A percentile compares a stretch with the other conserved stretches of the same genome.
Evolutionary conservation across 1,140 invertebrate species (phyloP).

Genomic region (Calephelis nemesis): DNA sequence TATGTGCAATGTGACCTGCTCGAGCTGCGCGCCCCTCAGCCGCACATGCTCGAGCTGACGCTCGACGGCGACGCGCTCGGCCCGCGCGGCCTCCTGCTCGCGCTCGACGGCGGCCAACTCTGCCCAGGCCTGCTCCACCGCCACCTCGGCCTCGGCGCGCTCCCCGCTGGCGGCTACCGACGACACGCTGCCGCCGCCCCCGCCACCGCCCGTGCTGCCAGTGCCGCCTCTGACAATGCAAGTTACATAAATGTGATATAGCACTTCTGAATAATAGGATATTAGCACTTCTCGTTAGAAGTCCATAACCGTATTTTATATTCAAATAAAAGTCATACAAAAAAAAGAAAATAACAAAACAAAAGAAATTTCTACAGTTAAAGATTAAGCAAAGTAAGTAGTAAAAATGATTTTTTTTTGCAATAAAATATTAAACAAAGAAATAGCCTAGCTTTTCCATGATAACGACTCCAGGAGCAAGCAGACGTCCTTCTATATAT

Average conservation of each 20-base stretch:
- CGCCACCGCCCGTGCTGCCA: slow-evolving; percentile 45
- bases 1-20: slow-evolving; percentile 83
- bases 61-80: slow-evolving; percentile 87
- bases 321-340: too few species aligned
- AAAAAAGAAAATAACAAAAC: too few species aligned
- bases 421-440: too few species aligned
- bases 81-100: slow-evolving; percentile 90
- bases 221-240: slow-evolving; percentile 49
- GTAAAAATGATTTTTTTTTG: too few species aligned
- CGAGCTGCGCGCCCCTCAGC: slow-evolving; percentile 86
- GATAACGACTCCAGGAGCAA: too few species aligned
- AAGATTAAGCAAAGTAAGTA: too few species aligned
- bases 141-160: slow-evolving; percentile 83
- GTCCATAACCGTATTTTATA: too few species aligned
- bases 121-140: slow-evolving; percentile 90
- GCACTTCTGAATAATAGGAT: too few species aligned
- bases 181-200: slow-evolving; percentile 17
- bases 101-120: slow-evolving; percentile 91
- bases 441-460: too few species aligned
- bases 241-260: background rate
- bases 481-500: too few species aligned
- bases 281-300: background rate
- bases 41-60: slow-evolving; percentile 88
- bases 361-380: too few species aligned
- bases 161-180: slow-evolving; percentile 42